Percentiles rank a stretch among this genome's conserved stretches.
These are phyloP conservation scores for Temnothorax rugatulus DNA, from an alignment of 2,888 invertebrate genomes.

Conservation along the genomic window DNA sequence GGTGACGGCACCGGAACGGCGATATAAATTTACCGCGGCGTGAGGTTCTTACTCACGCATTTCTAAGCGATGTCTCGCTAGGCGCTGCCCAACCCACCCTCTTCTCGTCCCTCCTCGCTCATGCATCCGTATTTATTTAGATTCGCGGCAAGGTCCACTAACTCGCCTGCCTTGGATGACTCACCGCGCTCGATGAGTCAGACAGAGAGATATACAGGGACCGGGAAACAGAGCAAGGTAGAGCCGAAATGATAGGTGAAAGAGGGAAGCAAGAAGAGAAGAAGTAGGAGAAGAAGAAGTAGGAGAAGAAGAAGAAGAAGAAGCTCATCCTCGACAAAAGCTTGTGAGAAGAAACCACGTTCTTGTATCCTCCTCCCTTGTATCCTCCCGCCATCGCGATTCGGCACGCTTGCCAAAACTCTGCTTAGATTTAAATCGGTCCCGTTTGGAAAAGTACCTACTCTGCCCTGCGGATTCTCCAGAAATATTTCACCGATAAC, in stretches of 20 bases:
- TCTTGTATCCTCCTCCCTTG: constrained; percentile 45
- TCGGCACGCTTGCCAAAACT: constrained; percentile 69
- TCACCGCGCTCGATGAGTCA: constrained; percentile 57
- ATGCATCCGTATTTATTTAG: constrained; percentile 80
- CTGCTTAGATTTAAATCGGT: constrained; percentile 72
- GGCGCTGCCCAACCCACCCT: constrained; percentile 64
- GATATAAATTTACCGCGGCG: constrained; percentile 77
- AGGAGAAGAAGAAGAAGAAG: constrained; percentile 35
- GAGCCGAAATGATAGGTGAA: constrained; percentile 47
- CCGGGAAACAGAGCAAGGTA: constrained; percentile 40
- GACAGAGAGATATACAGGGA: constrained; percentile 46
- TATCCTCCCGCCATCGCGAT: constrained; percentile 45
- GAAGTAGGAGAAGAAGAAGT: constrained; percentile 2
- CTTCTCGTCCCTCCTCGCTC: constrained; percentile 54
- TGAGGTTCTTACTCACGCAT: constrained; percentile 79
- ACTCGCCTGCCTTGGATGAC: constrained; percentile 42
- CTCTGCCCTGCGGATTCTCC: constrained; percentile 24
- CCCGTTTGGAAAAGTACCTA: constrained; percentile 58
- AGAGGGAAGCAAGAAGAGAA: constrained; percentile 30
- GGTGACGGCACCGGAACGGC: constrained; percentile 38
- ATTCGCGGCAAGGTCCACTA: constrained; percentile 79
- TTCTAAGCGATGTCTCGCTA: constrained; percentile 80
- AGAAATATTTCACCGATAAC: constrained; percentile 45
- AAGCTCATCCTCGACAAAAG: constrained; percentile 34
- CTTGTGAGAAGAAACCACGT: constrained; percentile 23